Evolutionary conservation across 2,113 vertebrate species (phyloP), one percentile per base, ranked within the genome.

Genomic region (Smithornis capensis): DNA sequence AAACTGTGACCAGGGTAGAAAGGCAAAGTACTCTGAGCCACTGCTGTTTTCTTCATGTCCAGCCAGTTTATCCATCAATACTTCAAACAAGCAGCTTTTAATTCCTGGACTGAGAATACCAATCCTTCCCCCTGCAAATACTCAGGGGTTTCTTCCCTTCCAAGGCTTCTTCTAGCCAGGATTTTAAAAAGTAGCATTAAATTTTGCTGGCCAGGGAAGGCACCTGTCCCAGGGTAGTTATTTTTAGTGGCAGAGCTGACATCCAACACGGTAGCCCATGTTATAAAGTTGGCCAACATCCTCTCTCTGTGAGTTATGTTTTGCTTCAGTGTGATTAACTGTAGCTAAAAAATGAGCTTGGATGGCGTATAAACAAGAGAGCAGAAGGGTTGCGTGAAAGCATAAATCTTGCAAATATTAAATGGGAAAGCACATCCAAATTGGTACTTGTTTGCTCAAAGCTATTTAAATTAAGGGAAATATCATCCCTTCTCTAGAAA

Each of bases 361-460:
- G 90, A 82, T 87, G 71, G 53, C 80, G 53, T 69, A 87, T 89
- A 94, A 96, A 95, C 89, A 93, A 85, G 65, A 92, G 84, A 94
- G 80, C 95, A 95, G 92, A 86, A 96, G 68, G 89, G 74, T 49
- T 93, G 73, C 89, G 87, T 89, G 55, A 77, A 92, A 95, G 78
- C 81, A 94, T 95, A 96, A 95, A 95, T 97, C 95, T 94, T 35
- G 2, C 42, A 65, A 92, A 87, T 96, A 93, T 76, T 96, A 96
- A 95, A 96, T 91, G 92, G 62, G 70, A 76, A 95, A 94, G 40
- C 19, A 87, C 83, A 94, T 92, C 83, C 89, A 91, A 84, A 92
- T 49, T 94, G 96, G 89, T 96, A 50, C 77, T 94, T 94, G 92
- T 95, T 97, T 96, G 90, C 92, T 93, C 94, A 95, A 94, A 96